Conservation (phyloP, 1,140 invertebrate genomes). For the Conus ventricosus region DNA sequence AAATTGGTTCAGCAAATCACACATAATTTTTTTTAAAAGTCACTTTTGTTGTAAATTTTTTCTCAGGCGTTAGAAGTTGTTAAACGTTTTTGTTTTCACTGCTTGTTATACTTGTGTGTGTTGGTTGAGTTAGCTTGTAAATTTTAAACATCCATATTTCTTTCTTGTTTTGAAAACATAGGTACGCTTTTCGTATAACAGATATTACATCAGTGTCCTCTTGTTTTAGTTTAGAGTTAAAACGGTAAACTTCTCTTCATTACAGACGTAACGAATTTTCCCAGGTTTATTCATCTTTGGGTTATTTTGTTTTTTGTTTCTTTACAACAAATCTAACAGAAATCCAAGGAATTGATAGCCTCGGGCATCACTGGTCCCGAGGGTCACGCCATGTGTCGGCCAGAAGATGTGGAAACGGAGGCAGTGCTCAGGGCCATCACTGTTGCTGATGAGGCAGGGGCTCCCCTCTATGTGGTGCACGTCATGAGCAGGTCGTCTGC, state of each 20-base stretch:
- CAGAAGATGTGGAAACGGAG: constrained; percentile 97
- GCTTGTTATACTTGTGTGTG: too few species aligned
- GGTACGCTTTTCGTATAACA: too few species aligned
- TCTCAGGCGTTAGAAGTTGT: too few species aligned
- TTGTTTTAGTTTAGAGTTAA: too few species aligned
- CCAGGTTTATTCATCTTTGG: background rate
- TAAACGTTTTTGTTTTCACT: too few species aligned
- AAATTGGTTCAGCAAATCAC: too few species aligned
- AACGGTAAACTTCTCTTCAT: too few species aligned
- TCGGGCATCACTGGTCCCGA: constrained; percentile 96
- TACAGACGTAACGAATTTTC: background rate
- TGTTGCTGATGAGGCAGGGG: constrained; percentile 91
- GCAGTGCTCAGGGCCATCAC: constrained; percentile 95
- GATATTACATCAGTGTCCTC: too few species aligned
- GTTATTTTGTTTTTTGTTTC: background rate
- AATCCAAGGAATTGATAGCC: constrained; percentile 88
- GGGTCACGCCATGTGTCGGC: constrained; percentile 95
- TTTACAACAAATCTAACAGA: constrained; percentile 77
- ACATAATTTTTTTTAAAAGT: too few species aligned
- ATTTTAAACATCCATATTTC: background rate
- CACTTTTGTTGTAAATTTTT: too few species aligned
- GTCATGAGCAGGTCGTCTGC: constrained; percentile 96
- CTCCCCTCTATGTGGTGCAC: constrained; percentile 96
- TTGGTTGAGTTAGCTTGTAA: too few species aligned
- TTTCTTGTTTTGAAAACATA: background rate